A percentile compares a stretch with the other conserved stretches of the same genome.
Conservation (phyloP, 2,888 invertebrate species). For the Caenorhabditis imperialis region DNA sequence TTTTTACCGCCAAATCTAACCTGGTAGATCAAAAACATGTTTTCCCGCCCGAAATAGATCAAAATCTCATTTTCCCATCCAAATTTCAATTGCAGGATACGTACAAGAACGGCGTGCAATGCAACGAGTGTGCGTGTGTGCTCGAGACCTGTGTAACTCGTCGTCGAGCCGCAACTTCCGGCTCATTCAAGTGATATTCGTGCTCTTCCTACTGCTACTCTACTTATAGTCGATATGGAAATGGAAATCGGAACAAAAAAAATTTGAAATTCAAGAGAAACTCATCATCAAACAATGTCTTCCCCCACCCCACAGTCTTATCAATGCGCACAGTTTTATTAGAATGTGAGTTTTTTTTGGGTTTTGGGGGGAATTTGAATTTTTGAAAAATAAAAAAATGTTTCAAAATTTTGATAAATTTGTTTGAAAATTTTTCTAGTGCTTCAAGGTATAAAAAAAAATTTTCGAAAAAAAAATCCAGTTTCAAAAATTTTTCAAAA, state of each 20-base stretch:
- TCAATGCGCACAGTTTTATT: too few relatives aligned
- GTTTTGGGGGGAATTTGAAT: too few relatives aligned
- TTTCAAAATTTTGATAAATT: background rate
- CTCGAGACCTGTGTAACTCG: slow-evolving; percentile 69
- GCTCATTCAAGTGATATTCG: slow-evolving; percentile 4
- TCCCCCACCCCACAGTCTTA: too few relatives aligned
- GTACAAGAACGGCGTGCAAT: slow-evolving; percentile 70
- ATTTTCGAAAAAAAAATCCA: too few relatives aligned
- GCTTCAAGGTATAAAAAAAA: too few relatives aligned
- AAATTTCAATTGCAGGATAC: slow-evolving; percentile 62
- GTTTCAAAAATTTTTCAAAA: too few relatives aligned
- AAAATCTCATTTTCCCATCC: background rate
- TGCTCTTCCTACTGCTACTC: background rate
- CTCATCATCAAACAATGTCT: too few relatives aligned
- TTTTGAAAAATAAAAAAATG: too few relatives aligned
- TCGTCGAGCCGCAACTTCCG: slow-evolving; percentile 1
- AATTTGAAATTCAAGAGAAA: too few relatives aligned
- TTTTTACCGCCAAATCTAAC: too few relatives aligned
- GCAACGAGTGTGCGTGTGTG: slow-evolving; percentile 74
- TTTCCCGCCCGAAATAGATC: background rate
- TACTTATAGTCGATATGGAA: background rate
- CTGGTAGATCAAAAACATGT: background rate
- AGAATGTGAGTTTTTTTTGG: background rate
- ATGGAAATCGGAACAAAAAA: too few relatives aligned
- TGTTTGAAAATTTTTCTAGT: too few relatives aligned